A percentile compares a stretch with the other conserved stretches of the same genome.
Conservation (phyloP, 2,113 vertebrate genomes). For the Nannobrachium achirus region DNA sequence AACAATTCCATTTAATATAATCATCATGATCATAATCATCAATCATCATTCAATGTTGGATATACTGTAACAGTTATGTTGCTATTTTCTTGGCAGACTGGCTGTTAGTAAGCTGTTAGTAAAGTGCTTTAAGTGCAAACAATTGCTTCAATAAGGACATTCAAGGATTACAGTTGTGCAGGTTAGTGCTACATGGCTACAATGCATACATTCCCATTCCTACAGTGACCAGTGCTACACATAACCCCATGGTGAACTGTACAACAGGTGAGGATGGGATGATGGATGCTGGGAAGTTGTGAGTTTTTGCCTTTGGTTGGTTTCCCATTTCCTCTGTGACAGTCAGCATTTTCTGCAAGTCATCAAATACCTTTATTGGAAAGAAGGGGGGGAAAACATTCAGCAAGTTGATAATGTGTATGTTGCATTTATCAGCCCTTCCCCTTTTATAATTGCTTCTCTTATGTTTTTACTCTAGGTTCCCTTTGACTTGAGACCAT, state of each 20-base stretch:
- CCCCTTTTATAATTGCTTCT: slow-evolving; percentile 33
- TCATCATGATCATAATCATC: too few relatives aligned
- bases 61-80: too few relatives aligned
- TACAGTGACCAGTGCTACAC: slow-evolving; percentile 59
- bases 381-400: neutral
- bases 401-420: neutral
- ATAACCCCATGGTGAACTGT: slow-evolving; percentile 65
- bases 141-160: neutral
- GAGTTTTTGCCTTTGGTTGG: neutral
- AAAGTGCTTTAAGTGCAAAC: neutral
- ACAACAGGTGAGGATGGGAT: slow-evolving; percentile 32
- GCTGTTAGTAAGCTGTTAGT: too few relatives aligned
- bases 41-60: too few relatives aligned
- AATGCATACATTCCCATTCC: slow-evolving; percentile 63
- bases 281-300: neutral
- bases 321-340: slow-evolving; percentile 39
- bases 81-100: too few relatives aligned
- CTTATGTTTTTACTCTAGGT: slow-evolving; percentile 2
- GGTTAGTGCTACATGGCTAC: slow-evolving; percentile 18
- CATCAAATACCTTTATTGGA: slow-evolving; percentile 75
- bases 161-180: neutral
- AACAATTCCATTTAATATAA: too few relatives aligned
- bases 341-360: slow-evolving; percentile 79
- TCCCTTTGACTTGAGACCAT: too few relatives aligned
- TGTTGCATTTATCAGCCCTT: neutral